Conservation (phyloP, 2,113 vertebrate species). For the Protobothrops mucrosquamatus region DNA sequence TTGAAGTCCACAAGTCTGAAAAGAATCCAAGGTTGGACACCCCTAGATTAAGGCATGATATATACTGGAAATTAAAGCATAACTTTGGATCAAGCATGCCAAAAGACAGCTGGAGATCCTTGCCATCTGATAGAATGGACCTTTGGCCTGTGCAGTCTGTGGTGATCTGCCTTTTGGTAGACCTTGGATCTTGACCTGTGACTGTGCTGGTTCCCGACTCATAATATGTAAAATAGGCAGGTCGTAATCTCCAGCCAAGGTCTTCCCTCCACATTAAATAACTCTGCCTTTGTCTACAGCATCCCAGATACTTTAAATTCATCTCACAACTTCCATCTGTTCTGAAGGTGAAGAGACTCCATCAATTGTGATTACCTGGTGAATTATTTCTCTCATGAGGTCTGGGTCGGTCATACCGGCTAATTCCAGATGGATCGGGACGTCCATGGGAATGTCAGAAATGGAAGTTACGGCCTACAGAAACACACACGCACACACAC, state of each 20-base stretch:
- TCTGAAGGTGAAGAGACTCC: neutral
- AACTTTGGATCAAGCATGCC: neutral
- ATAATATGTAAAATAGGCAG: neutral
- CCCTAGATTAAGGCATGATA: neutral
- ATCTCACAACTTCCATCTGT: neutral
- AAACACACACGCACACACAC: neutral
- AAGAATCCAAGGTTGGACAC: neutral
- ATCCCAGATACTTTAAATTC: neutral
- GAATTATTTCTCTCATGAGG: constrained; percentile 89
- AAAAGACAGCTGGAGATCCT: neutral
- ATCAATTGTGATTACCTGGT: constrained; percentile 80
- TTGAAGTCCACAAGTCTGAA: neutral
- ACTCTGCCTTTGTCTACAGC: neutral
- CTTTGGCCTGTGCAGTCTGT: neutral
- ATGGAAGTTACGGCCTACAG: constrained; percentile 82
- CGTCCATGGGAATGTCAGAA: constrained; percentile 80
- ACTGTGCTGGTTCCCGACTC: neutral
- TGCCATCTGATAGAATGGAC: neutral
- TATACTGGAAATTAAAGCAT: neutral
- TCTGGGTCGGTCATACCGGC: constrained; percentile 94
- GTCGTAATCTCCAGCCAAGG: neutral
- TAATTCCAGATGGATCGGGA: constrained; percentile 92
- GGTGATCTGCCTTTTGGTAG: neutral
- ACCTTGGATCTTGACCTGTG: no score
- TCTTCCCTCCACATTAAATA: no score